Evolutionary conservation across 2,797 vertebrate genomes (phyloP).

Genomic region (Loris lydekkerianus): DNA sequence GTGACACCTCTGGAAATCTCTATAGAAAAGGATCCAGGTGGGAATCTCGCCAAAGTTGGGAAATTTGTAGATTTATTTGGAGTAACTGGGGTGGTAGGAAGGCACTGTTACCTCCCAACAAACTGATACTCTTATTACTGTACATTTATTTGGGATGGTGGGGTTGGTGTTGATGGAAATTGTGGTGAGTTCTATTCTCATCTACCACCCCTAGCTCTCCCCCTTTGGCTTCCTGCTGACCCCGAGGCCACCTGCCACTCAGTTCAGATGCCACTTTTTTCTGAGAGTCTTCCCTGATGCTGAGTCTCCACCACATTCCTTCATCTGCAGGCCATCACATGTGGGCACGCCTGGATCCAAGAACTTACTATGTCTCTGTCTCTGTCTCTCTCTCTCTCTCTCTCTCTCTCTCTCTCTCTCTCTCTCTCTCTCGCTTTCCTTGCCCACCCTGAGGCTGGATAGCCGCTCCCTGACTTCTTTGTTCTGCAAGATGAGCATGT

Average conservation of each 20-base stretch:
- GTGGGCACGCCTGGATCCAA: neutral
- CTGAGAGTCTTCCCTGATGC: neutral
- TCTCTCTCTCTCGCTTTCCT: neutral
- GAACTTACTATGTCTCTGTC: neutral
- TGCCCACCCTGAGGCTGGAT: neutral
- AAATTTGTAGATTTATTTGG: neutral
- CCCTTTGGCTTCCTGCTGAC: neutral
- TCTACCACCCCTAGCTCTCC: neutral
- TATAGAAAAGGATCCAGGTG: neutral
- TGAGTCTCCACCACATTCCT: neutral
- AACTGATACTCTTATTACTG: neutral
- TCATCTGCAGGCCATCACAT: neutral
- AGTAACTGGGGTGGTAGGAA: neutral
- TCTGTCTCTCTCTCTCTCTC: too few species aligned
- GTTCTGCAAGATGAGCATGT: neutral
- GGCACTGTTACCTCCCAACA: neutral
- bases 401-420: neutral
- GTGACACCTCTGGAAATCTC: neutral
- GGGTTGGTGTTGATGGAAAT: neutral
- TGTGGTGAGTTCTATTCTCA: neutral
- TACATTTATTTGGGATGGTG: neutral
- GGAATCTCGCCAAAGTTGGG: neutral
- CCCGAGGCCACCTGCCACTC: neutral
- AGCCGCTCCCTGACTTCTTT: neutral
- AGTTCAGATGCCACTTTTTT: neutral